phyloP scores from a whole-genome alignment of 2,113 vertebrate species.

The Centropus bengalensis region DNA sequence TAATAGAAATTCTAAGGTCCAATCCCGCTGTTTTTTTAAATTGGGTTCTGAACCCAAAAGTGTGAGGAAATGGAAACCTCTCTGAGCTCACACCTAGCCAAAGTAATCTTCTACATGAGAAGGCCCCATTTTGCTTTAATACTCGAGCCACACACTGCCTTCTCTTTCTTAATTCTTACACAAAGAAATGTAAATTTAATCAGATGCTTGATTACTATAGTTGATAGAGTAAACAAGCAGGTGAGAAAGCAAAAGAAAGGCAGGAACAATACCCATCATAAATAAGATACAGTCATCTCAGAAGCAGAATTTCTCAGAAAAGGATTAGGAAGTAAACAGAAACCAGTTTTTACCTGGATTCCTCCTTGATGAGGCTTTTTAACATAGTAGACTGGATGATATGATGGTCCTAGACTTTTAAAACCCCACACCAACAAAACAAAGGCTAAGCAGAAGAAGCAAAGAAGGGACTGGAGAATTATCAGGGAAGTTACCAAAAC shows the following conservation, averaged over 20 bases:
- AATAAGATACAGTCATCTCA: neutral
- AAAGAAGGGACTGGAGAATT: neutral
- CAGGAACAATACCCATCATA: neutral
- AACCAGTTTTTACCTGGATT: constrained; percentile 12
- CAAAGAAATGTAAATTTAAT: constrained; percentile 40
- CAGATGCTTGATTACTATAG: neutral
- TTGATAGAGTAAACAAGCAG: neutral
- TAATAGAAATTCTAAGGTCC: neutral
- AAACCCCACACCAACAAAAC: neutral
- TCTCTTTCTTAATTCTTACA: neutral
- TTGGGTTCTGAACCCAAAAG: neutral
- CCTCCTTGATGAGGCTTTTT: neutral
- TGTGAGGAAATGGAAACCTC: neutral
- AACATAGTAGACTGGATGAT: neutral
- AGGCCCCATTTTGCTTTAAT: neutral
- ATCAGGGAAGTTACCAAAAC: neutral
- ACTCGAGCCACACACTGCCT: neutral
- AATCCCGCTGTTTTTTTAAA: neutral
- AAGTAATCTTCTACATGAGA: neutral
- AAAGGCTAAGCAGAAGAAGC: neutral
- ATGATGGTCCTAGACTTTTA: neutral
- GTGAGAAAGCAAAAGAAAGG: neutral
- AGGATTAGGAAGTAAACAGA: constrained; percentile 9
- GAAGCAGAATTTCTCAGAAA: neutral
- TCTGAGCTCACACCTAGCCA: neutral